Evolutionary conservation across 2,888 invertebrate genomes (phyloP).

Genomic region (Melieria omissa): DNA sequence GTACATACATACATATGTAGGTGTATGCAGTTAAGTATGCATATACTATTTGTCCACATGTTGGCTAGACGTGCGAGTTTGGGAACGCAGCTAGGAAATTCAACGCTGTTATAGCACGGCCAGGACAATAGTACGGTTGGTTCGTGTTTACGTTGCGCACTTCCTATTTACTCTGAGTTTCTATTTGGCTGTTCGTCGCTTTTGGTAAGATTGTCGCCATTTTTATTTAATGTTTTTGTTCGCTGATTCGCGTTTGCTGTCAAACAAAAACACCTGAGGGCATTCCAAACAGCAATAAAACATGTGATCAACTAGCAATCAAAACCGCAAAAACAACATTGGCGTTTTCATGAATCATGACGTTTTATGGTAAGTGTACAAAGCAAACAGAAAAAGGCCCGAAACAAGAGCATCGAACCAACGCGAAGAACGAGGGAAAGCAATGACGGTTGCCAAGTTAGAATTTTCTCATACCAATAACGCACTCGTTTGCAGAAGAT

Average conservation of each 20-base stretch:
- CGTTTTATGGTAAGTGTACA: slow-evolving; percentile 1
- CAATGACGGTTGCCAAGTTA: no score
- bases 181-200: no score
- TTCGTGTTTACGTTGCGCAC: no score
- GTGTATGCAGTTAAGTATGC: neutral
- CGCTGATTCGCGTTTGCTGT: neutral
- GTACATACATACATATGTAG: neutral
- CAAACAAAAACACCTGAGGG: neutral
- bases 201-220: no score
- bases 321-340: neutral
- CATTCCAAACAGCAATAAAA: neutral
- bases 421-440: no score
- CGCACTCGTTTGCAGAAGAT: no score
- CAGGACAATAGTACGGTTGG: no score
- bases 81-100: neutral
- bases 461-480: no score
- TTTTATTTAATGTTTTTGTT: no score
- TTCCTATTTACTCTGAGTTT: no score
- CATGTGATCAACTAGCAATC: neutral
- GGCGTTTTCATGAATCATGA: neutral
- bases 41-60: neutral
- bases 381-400: neutral
- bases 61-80: neutral
- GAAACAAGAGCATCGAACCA: no score
- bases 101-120: neutral